Evolutionary conservation across 2,888 invertebrate genomes (phyloP).

Genomic region (Drosophila longiperda): DNA sequence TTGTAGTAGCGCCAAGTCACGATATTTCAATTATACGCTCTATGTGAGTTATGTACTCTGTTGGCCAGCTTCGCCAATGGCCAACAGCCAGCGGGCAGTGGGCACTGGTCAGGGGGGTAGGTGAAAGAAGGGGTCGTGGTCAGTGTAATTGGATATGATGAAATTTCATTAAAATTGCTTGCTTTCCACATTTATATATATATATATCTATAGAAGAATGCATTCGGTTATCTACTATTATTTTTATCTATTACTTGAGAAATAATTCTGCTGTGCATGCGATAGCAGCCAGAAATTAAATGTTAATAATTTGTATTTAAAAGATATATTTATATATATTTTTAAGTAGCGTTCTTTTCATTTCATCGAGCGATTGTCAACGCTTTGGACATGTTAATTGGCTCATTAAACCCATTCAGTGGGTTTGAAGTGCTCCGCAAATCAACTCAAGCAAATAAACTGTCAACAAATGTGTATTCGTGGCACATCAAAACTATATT

Average conservation of each 20-base stretch:
- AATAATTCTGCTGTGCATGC: slow-evolving; percentile 6
- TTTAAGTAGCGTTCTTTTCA: not conserved
- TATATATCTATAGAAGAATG: not conserved
- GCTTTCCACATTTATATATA: slow-evolving; percentile 19
- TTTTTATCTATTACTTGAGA: slow-evolving; percentile 7
- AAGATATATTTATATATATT: not conserved
- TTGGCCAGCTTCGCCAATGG: slow-evolving; percentile 20
- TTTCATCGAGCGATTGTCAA: not conserved
- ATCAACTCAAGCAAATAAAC: slow-evolving; percentile 55
- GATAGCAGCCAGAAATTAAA: not conserved
- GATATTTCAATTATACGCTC: slow-evolving; percentile 75
- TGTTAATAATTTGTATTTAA: not conserved
- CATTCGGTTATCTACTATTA: not conserved
- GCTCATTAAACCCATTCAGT: slow-evolving; percentile 52
- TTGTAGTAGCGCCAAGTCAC: slow-evolving; percentile 66
- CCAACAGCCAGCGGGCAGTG: not conserved
- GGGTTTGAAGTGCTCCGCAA: slow-evolving; percentile 16
- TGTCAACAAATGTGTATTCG: slow-evolving; percentile 37
- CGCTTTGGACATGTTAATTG: slow-evolving; percentile 31
- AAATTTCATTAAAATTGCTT: slow-evolving; percentile 45
- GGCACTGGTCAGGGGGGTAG: not conserved
- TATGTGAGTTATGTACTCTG: slow-evolving; percentile 62
- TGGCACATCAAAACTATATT: slow-evolving; percentile 42
- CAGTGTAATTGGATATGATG: slow-evolving; percentile 38
- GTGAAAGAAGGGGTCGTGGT: not conserved